Conservation (phyloP, 2,113 vertebrate species). For the Perognathus longimembris region DNA sequence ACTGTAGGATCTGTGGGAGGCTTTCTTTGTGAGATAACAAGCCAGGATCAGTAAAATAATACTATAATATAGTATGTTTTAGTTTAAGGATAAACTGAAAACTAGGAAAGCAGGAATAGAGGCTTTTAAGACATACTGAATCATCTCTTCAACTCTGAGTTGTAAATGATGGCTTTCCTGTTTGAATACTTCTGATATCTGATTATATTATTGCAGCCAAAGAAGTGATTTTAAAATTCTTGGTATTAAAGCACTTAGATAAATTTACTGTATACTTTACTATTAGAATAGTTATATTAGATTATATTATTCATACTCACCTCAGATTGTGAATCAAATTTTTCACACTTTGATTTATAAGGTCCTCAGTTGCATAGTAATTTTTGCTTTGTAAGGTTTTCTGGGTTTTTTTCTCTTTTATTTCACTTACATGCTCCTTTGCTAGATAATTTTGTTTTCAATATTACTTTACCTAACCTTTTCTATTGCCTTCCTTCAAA, state of each 20-base stretch:
- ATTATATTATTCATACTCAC: not conserved
- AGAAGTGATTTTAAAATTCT: not conserved
- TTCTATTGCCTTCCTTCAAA: not conserved
- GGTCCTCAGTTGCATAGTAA: not conserved
- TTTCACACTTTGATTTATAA: not conserved
- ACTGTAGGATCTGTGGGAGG: not conserved
- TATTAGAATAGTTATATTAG: not conserved
- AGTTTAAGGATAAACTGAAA: not conserved
- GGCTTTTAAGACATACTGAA: not conserved
- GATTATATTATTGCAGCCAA: not conserved
- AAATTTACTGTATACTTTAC: not conserved
- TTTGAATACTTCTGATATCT: not conserved
- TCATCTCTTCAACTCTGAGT: not conserved
- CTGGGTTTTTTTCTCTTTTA: not conserved
- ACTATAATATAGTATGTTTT: not conserved
- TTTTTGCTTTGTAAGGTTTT: not conserved
- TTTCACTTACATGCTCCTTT: not conserved
- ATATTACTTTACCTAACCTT: not conserved
- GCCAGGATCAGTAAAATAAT: not conserved
- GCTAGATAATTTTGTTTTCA: not conserved
- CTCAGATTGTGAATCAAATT: not conserved
- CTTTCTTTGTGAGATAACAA: not conserved
- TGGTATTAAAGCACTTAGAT: not conserved
- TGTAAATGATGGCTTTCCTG: not conserved
- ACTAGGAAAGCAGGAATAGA: not conserved